phyloP scores from a whole-genome alignment of 2,113 vertebrate species.

The Pholis gunnellus region DNA sequence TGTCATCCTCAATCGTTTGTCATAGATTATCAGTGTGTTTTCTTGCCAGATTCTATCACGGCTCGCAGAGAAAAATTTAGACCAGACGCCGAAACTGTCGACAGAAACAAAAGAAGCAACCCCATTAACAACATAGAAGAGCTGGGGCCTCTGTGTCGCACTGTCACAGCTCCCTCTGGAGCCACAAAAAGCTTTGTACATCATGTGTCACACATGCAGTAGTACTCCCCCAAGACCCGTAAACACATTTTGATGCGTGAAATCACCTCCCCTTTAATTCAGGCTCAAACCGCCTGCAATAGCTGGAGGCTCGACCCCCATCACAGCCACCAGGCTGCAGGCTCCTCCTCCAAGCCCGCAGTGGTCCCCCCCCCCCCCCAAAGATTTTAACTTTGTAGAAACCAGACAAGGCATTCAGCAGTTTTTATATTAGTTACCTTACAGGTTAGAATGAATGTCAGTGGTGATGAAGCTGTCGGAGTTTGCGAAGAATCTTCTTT shows the following conservation, averaged over 20 bases:
- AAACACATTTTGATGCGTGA: not conserved
- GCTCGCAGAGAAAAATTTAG: not conserved
- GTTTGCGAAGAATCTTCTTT: not conserved
- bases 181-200: no score
- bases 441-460: not conserved
- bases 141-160: not conserved
- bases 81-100: no score
- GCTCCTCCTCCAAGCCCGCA: not conserved
- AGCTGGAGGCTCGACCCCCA: not conserved
- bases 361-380: no score
- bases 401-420: not conserved
- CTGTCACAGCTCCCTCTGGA: constrained; percentile 5
- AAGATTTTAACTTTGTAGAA: not conserved
- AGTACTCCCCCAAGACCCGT: not conserved
- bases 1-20: not conserved
- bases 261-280: not conserved
- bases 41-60: no score
- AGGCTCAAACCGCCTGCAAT: not conserved
- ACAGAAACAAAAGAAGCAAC: no score
- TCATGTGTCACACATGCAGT: not conserved
- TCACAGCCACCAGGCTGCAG: not conserved
- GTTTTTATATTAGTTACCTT: not conserved
- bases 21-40: no score
- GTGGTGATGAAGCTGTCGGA: not conserved
- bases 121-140: no score